Evolutionary conservation across 2,113 vertebrate genomes (phyloP).

Genomic region (Theristicus caerulescens): DNA sequence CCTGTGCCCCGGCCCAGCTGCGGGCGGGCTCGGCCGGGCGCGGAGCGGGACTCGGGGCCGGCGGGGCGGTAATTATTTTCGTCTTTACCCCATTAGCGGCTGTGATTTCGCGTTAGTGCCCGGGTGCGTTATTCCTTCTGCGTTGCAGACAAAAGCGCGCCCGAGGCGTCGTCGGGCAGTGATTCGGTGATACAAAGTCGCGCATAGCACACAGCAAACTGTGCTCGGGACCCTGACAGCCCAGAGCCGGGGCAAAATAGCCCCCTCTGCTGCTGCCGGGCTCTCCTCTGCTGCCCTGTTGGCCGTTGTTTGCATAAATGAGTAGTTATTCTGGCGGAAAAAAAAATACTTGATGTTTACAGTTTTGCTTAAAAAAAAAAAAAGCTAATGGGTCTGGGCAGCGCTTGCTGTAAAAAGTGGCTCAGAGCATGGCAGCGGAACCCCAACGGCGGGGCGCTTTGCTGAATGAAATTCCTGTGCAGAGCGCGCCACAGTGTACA

Average conservation of each 20-base stretch:
- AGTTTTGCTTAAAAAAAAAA: background rate
- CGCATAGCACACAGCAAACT: conserved; percentile 68
- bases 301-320: conserved; percentile 58
- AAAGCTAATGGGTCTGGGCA: background rate
- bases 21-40: background rate
- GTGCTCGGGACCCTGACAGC: conserved; percentile 75
- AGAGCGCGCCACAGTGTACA: background rate
- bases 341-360: background rate
- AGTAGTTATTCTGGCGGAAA: conserved; percentile 32
- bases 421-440: background rate
- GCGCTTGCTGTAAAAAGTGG: background rate
- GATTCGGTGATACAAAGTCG: conserved; percentile 66
- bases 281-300: conserved; percentile 66
- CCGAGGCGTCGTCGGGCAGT: conserved; percentile 68
- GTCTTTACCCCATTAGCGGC: conserved; percentile 31
- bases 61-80: background rate
- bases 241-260: conserved; percentile 47
- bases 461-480: background rate
- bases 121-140: conserved; percentile 70
- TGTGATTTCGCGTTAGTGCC: conserved; percentile 72
- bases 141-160: conserved; percentile 79
- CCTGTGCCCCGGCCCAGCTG: background rate
- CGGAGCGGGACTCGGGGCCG: background rate
- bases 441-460: background rate
- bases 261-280: conserved; percentile 69